phyloP scores from a whole-genome alignment of 2,888 invertebrate species.

The Crepidodera aurea region DNA sequence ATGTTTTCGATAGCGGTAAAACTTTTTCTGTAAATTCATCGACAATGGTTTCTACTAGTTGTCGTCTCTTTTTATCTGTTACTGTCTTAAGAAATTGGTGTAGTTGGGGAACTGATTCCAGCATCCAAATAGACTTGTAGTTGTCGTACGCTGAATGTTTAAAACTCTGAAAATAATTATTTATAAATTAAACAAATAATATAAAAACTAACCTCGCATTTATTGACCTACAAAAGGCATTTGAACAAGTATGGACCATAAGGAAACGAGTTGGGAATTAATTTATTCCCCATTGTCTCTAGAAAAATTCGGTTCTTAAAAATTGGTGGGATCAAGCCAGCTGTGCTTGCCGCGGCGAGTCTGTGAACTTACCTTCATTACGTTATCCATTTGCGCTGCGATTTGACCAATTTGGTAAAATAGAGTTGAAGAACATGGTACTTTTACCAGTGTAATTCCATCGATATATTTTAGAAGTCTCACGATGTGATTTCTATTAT shows the following conservation, averaged over 20 bases:
- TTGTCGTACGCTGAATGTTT: slow-evolving; percentile 73
- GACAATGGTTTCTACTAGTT: slow-evolving; percentile 70
- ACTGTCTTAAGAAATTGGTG: slow-evolving; percentile 76
- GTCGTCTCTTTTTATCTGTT: slow-evolving; percentile 66
- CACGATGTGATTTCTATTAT: slow-evolving; percentile 69
- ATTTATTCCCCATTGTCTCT: too few species aligned
- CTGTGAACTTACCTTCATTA: slow-evolving; percentile 76
- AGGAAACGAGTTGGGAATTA: too few species aligned
- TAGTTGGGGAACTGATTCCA: slow-evolving; percentile 73
- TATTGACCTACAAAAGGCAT: too few species aligned
- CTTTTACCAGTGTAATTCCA: slow-evolving; percentile 73
- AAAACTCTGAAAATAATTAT: slow-evolving; percentile 67
- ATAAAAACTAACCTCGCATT: too few species aligned
- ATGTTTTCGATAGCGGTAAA: slow-evolving; percentile 64
- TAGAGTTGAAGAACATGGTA: slow-evolving; percentile 68
- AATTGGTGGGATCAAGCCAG: too few species aligned
- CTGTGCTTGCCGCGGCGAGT: too few species aligned
- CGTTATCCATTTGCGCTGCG: slow-evolving; percentile 73
- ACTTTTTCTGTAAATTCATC: slow-evolving; percentile 72
- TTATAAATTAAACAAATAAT: not conserved
- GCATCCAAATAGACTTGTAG: slow-evolving; percentile 79
- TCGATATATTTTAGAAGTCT: slow-evolving; percentile 80
- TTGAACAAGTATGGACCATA: too few species aligned
- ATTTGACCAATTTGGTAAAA: slow-evolving; percentile 78
- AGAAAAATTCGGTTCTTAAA: too few species aligned